Conservation (phyloP, 2,797 vertebrate genomes). For the Squalus acanthias region DNA sequence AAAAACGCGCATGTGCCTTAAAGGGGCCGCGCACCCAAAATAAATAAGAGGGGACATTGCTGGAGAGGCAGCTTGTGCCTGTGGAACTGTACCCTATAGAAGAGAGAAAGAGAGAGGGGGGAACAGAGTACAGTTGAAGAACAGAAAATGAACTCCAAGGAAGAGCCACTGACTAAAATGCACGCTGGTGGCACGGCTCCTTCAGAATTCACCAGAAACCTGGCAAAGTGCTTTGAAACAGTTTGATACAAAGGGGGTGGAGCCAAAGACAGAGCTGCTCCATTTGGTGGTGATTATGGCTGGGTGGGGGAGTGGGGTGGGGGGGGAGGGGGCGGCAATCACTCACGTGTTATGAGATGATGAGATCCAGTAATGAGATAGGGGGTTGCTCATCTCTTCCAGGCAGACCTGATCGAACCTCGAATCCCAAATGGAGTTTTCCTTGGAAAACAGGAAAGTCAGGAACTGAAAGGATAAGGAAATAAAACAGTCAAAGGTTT, state of each 20-base stretch:
- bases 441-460: slow-evolving; percentile 96
- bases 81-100: neutral
- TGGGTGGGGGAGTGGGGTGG: neutral
- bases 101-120: too few relatives aligned
- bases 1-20: too few relatives aligned
- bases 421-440: slow-evolving; percentile 89
- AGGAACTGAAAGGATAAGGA: slow-evolving; percentile 69
- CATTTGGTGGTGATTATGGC: neutral
- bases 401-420: slow-evolving; percentile 75
- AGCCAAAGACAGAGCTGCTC: neutral
- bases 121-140: neutral
- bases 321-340: neutral
- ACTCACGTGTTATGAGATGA: slow-evolving; percentile 98
- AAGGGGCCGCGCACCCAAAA: too few relatives aligned
- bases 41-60: too few relatives aligned
- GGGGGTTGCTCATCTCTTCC: slow-evolving; percentile 91
- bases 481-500: slow-evolving; percentile 14
- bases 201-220: neutral
- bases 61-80: neutral
- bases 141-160: neutral
- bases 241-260: neutral
- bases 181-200: neutral
- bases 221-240: too few relatives aligned
- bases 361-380: slow-evolving; percentile 98
- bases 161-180: neutral